Base-by-base conservation (phyloP, 2,113 vertebrate genomes). In the Rousettus leschenaultii region DNA sequence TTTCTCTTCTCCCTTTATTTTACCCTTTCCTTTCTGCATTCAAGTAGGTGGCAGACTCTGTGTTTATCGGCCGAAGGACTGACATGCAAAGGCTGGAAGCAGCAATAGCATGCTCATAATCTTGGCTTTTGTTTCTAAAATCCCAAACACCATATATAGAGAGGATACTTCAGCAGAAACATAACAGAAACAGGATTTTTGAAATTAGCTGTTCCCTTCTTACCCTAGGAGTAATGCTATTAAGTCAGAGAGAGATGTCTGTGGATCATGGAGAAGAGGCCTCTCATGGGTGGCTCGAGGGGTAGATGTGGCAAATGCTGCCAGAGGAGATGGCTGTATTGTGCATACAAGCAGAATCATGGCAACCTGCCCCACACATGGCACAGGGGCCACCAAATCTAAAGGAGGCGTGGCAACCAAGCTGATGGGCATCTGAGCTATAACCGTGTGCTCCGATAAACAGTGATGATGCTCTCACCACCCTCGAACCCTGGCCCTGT, bases 111-210 rank as follows among this genome's bases (percentile, higher is more conserved):
- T 61, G 24, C 22, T 59, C 14, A 85, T 70, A 14, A 59, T 65
- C 57, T 86, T 70, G 43, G 38, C 48, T 88, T 94, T 92, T 77
- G 65, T 79, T 85, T 94, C 83, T 88, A 73, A 94, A 92, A 77
- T 26, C 45, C 40, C 24, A 77, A 77, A 66, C 45, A n/a, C 38
- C 24, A 14, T 5, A 66, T 57, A 86, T 85, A 66, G 14, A 82
- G 11, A 77, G 30, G 40, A 82, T 45, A 61, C 22, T 92, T 77
- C 35, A 66, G 63, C 65, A 95, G 43, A 94, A 88, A 73, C 38
- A 53, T 11, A 71, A 55, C 2, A 70, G 53, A 86, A 73, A 40
- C 4, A 74, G 65, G 22, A 55, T 53, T 61, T 87, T 82, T 70
- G 30, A 66, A 66, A 70, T 71, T 24, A 83, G 10, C 10, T 8